phyloP scores from a whole-genome alignment of 2,888 invertebrate genomes.

The Gerosis bhagava region DNA sequence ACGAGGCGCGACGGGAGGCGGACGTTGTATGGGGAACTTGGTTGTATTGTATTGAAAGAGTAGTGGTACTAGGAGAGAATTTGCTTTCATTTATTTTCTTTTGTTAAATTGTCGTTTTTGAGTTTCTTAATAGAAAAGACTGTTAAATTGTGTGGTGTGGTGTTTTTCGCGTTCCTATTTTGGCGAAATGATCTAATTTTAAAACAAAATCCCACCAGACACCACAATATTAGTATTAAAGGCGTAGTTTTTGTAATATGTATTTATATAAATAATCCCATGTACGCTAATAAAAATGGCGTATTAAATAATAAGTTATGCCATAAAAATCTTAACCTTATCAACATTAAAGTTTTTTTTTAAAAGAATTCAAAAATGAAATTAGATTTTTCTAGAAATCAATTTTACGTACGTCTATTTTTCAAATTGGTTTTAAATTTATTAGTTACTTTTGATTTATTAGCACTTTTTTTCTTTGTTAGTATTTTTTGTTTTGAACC shows the following conservation, averaged over 20 bases:
- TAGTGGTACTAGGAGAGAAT: no score
- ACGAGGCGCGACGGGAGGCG: conserved; percentile 11
- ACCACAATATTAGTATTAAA: conserved; percentile 24
- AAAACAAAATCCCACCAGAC: conserved; percentile 35
- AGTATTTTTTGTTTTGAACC: no score
- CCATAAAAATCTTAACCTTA: conserved; percentile 31
- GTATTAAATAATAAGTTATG: conserved; percentile 20
- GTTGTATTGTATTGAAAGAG: no score
- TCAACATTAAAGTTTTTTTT: no score
- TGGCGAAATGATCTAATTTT: no score
- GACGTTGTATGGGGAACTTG: conserved; percentile 3
- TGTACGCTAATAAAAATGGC: not conserved
- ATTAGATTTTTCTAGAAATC: no score
- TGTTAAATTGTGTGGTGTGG: conserved; percentile 32
- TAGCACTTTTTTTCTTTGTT: no score
- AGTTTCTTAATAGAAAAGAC: conserved; percentile 34
- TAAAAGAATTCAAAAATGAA: no score
- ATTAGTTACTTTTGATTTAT: no score
- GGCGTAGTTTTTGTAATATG: conserved; percentile 19
- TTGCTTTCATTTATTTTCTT: no score
- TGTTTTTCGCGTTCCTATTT: conserved; percentile 17
- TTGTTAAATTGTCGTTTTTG: conserved; percentile 21
- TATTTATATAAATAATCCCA: conserved; percentile 13
- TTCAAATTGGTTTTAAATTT: no score
- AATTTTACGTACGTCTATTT: no score